A percentile compares a stretch with the other conserved stretches of the same genome.
phyloP scores from a whole-genome alignment of 2,888 invertebrate species.

The Steinernema hermaphroditum region DNA sequence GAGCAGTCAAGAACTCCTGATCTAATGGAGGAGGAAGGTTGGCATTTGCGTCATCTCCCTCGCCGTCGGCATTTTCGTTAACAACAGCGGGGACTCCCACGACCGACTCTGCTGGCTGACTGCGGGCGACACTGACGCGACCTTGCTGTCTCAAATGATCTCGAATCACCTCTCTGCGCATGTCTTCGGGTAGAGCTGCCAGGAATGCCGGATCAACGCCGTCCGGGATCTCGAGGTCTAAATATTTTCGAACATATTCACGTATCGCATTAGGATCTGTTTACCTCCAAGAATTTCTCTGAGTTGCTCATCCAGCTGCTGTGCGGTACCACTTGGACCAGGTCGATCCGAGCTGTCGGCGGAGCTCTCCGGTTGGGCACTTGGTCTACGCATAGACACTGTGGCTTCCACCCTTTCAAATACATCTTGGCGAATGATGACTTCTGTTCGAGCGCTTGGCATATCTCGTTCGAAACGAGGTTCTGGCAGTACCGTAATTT shows the following conservation, averaged over 20 bases:
- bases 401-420: too few species aligned
- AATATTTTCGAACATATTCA: too few species aligned
- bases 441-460: too few species aligned
- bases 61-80: neutral
- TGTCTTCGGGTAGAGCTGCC: slow-evolving; percentile 83
- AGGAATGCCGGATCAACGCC: slow-evolving; percentile 87
- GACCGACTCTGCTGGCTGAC: slow-evolving; percentile 47
- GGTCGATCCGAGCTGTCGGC: neutral
- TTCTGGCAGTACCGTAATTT: too few species aligned
- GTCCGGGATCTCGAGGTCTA: slow-evolving; percentile 74
- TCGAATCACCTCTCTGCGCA: slow-evolving; percentile 82
- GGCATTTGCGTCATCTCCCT: too few species aligned
- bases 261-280: neutral
- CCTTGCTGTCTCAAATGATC: slow-evolving; percentile 77
- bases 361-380: too few species aligned
- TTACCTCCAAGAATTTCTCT: slow-evolving; percentile 26
- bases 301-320: slow-evolving; percentile 22
- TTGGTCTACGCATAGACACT: too few species aligned
- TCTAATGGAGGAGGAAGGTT: slow-evolving; percentile 71
- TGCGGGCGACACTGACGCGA: too few species aligned
- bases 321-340: slow-evolving; percentile 21
- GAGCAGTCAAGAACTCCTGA: slow-evolving; percentile 83
- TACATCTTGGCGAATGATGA: too few species aligned
- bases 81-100: slow-evolving; percentile 43
- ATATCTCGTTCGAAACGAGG: too few species aligned